Conservation (phyloP, 1,140 invertebrate species). For the Contarinia nasturtii region DNA sequence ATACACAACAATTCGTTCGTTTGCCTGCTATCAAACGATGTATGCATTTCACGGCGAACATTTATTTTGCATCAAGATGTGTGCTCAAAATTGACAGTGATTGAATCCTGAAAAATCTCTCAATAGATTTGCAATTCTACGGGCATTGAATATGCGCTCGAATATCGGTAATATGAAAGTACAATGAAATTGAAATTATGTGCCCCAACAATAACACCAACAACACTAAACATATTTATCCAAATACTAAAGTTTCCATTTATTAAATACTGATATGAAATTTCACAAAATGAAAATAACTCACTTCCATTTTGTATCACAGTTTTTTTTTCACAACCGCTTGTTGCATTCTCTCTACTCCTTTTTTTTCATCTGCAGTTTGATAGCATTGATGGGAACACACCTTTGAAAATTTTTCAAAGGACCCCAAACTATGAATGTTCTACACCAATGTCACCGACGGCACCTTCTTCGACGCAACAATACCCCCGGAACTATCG, state of each 20-base stretch:
- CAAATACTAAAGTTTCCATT: no score
- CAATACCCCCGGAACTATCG: no score
- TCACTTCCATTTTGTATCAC: not conserved
- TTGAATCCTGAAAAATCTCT: not conserved
- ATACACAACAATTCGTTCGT: no score
- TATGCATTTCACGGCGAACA: not conserved
- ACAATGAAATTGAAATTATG: not conserved
- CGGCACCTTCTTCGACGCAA: slow-evolving; percentile 25
- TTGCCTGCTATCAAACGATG: no score
- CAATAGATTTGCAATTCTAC: not conserved
- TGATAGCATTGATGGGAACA: slow-evolving; percentile 25
- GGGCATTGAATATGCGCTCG: not conserved
- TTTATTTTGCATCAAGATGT: not conserved
- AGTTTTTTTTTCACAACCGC: no score
- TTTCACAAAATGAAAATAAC: not conserved
- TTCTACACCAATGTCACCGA: slow-evolving; percentile 29
- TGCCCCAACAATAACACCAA: no score
- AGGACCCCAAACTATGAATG: slow-evolving; percentile 26
- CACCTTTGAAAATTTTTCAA: slow-evolving; percentile 25
- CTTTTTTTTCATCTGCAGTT: slow-evolving; percentile 12
- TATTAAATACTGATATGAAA: no score
- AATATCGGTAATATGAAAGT: not conserved
- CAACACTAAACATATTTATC: no score
- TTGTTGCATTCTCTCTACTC: no score
- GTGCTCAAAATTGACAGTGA: not conserved